A percentile compares a stretch with the other conserved stretches of the same genome.
phyloP scores from a whole-genome alignment of 37 sponge, comb jelly and placozoan species.

The Agelas oroides region DNA sequence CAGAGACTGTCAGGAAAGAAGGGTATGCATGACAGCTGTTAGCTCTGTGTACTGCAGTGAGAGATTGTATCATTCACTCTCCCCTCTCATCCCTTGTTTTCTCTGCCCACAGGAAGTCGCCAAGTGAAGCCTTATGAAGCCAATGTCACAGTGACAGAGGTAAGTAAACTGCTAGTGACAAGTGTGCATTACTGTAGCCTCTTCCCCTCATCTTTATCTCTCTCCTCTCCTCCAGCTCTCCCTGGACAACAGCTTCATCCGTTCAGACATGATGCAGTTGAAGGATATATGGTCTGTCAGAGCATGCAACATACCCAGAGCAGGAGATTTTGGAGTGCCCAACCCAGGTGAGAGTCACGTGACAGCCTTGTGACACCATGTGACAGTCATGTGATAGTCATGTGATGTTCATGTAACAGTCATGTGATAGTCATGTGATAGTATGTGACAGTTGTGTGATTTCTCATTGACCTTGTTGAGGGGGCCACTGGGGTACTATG shows the following conservation, averaged over 20 bases:
- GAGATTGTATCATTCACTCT: too few species aligned
- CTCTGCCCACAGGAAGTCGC: conserved; percentile 40
- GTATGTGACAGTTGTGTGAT: conserved; percentile 32
- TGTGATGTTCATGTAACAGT: too few species aligned
- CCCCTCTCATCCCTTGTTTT: too few species aligned
- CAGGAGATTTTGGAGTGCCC: conserved; percentile 68
- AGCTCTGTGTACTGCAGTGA: too few species aligned
- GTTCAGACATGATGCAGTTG: conserved; percentile 54
- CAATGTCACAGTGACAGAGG: conserved; percentile 68
- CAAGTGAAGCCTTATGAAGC: conserved; percentile 79
- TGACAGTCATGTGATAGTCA: conserved; percentile 41
- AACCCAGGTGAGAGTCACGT: conserved; percentile 81
- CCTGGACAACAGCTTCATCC: conserved; percentile 59
- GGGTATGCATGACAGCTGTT: neutral
- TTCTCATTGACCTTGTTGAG: neutral
- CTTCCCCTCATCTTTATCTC: neutral
- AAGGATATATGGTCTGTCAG: conserved; percentile 73
- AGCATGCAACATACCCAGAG: conserved; percentile 72
- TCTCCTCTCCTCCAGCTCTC: conserved; percentile 40
- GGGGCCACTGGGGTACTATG: too few species aligned
- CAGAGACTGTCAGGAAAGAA: conserved; percentile 85
- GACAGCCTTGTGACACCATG: neutral
- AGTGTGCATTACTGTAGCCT: neutral
- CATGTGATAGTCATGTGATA: conserved; percentile 9
- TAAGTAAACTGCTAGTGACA: neutral